A percentile compares a stretch with the other conserved stretches of the same genome.
These are phyloP conservation scores for Serrognathus titanus DNA, from an alignment of 2,888 invertebrate genomes.

Conservation along the genomic window DNA sequence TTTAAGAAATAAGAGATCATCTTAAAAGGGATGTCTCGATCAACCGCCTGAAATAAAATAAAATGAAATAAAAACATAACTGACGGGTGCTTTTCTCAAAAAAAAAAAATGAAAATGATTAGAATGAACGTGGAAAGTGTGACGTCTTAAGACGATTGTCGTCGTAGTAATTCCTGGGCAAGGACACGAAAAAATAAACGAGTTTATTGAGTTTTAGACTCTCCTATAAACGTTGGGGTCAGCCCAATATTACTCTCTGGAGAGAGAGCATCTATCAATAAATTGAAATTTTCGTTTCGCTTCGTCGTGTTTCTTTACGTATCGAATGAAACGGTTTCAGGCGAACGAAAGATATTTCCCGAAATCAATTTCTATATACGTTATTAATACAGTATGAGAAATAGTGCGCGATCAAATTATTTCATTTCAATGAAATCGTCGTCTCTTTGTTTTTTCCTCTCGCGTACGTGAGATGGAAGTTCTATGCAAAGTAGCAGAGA, in stretches of 20 bases:
- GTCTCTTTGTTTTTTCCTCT: no score
- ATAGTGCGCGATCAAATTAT: no score
- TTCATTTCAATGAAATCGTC: no score
- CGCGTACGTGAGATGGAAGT: background rate
- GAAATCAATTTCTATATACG: no score
- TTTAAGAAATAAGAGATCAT: constrained; percentile 1
- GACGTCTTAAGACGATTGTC: background rate
- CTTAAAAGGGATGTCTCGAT: constrained; percentile 1
- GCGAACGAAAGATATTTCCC: no score
- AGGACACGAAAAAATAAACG: constrained; percentile 7
- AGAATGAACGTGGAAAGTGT: background rate
- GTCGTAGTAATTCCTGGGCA: constrained; percentile 5
- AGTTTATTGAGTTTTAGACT: constrained; percentile 23
- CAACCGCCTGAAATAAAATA: background rate
- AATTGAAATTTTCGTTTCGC: constrained; percentile 24
- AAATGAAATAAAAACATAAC: background rate
- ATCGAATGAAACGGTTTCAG: no score
- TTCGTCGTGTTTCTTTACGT: no score
- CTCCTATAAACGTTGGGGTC: constrained; percentile 25
- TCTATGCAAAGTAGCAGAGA: background rate
- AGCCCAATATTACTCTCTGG: constrained; percentile 22
- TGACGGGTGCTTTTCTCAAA: background rate
- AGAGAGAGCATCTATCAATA: constrained; percentile 22
- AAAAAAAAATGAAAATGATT: background rate
- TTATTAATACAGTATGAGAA: no score